Base-by-base conservation (phyloP, 2,113 vertebrate species). In the Halcyon malimbica region DNA sequence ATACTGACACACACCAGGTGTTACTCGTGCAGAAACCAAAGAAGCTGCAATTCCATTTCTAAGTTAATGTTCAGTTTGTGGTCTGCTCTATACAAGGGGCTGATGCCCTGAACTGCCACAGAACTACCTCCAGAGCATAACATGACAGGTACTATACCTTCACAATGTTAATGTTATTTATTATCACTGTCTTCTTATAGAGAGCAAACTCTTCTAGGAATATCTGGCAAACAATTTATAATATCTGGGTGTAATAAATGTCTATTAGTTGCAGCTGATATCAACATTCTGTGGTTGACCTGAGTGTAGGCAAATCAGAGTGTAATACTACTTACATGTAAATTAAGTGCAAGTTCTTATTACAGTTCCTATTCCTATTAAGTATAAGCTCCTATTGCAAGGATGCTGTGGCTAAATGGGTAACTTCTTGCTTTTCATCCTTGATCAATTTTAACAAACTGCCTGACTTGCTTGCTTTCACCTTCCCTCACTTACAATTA, bases 221-320 rank as follows among this genome's bases (percentile, higher is more conserved):
- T 75, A 87, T 46, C 91, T 94, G 96, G 84, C 90, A 81, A 63
- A 64, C 57, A 67, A 41, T 59, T 96, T 94, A 74, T 63, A 71
- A 84, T 41, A 68, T 13, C 39, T 82, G 96, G 67, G 86, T 70
- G 83, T 83, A 83, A 89, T 83, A 91, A 94, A 83, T 41, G 62
- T 44, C 54, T 39, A 5, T n/a, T 87, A 68, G 37, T 50, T 56
- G 37, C 75, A 68, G 7, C 48, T 16, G 24, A 84, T 48, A 85
- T 75, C 56, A 90, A 79, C 11, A 23, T 89, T 90, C 93, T 11
- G 3, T 21, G 68, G 67, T 87, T 94, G 63, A 93, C 91, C 60
- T 59, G 23, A 60, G 70, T 16, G 2, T 10, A 67, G 83, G 46
- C 44, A 94, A 51, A 10, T 44, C 68, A 35, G 21, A 78, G 56